phyloP scores from a whole-genome alignment of 2,888 invertebrate genomes.

The Dicyrtoma fusca region DNA sequence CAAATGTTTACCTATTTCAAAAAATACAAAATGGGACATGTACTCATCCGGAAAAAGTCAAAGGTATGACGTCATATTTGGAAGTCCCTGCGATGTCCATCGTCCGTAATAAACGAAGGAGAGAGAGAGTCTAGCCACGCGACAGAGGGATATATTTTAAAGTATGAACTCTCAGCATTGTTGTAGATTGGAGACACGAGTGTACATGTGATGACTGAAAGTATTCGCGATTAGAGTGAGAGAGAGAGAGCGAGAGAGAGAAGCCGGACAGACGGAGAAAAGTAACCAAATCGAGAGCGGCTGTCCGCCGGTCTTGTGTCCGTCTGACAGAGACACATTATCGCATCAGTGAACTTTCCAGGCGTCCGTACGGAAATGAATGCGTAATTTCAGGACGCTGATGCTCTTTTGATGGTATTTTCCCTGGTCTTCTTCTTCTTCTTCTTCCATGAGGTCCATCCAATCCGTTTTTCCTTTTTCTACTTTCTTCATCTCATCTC shows the following conservation, averaged over 20 bases:
- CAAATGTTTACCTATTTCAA: no score
- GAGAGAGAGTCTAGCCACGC: no score
- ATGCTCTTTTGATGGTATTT: slow-evolving; percentile 39
- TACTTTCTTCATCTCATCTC: slow-evolving; percentile 35
- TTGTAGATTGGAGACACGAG: no score
- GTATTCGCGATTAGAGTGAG: neutral
- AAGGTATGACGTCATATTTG: no score
- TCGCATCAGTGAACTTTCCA: slow-evolving; percentile 42
- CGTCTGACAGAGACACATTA: slow-evolving; percentile 56
- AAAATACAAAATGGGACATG: no score
- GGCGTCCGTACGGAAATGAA: slow-evolving; percentile 51
- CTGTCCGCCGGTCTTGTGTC: slow-evolving; percentile 30
- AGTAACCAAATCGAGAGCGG: slow-evolving; percentile 35
- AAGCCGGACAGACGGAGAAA: slow-evolving; percentile 13
- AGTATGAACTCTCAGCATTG: slow-evolving; percentile 2
- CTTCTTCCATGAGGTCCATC: slow-evolving; percentile 11
- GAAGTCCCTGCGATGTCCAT: no score
- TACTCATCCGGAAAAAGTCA: no score
- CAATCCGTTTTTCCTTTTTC: slow-evolving; percentile 18
- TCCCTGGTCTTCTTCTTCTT: slow-evolving; percentile 30
- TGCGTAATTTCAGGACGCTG: slow-evolving; percentile 47
- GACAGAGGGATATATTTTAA: slow-evolving; percentile 13
- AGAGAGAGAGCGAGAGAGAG: slow-evolving; percentile 17
- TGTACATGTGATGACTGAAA: no score
- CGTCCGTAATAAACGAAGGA: no score